Evolutionary conservation across 2,888 invertebrate species (phyloP).

Genomic region (Crematogaster levior): DNA sequence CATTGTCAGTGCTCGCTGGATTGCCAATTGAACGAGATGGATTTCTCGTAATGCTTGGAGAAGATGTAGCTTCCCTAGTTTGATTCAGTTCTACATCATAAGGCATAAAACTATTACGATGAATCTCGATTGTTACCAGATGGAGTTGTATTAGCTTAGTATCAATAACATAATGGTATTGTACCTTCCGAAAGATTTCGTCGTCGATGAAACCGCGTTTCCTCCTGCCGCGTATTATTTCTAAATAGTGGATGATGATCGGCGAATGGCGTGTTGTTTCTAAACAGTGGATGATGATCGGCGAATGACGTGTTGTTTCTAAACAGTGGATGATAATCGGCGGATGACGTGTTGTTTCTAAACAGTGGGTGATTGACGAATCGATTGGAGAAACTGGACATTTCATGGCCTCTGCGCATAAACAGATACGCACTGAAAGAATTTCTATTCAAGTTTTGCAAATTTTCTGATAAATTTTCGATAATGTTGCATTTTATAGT

Average conservation of each 20-base stretch:
- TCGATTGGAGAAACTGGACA: constrained; percentile 19
- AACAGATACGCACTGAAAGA: constrained; percentile 48
- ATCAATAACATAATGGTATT: constrained; percentile 21
- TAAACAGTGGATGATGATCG: constrained; percentile 23
- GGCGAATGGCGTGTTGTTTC: constrained; percentile 2
- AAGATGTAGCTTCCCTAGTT: constrained; percentile 52
- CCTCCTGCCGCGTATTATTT: constrained; percentile 16
- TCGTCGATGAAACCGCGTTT: constrained; percentile 43
- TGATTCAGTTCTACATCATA: constrained; percentile 60
- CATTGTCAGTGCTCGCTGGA: constrained; percentile 26
- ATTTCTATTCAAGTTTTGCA: constrained; percentile 32
- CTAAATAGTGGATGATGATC: constrained; percentile 25
- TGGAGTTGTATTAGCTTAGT: constrained; percentile 23
- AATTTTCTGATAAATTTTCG: neutral
- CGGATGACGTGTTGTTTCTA: constrained; percentile 7
- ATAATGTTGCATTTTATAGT: constrained; percentile 22
- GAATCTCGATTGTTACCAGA: constrained; percentile 72
- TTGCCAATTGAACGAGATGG: neutral
- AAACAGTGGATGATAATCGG: constrained; percentile 17
- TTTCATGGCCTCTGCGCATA: constrained; percentile 47
- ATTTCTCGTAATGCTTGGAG: constrained; percentile 20
- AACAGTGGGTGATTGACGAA: constrained; percentile 18
- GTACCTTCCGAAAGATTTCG: constrained; percentile 53
- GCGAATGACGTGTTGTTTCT: constrained; percentile 15
- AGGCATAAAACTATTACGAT: constrained; percentile 71